These are phyloP conservation scores for Pipra filicauda DNA, from an alignment of 2,113 vertebrate genomes.

Conservation along the genomic window DNA sequence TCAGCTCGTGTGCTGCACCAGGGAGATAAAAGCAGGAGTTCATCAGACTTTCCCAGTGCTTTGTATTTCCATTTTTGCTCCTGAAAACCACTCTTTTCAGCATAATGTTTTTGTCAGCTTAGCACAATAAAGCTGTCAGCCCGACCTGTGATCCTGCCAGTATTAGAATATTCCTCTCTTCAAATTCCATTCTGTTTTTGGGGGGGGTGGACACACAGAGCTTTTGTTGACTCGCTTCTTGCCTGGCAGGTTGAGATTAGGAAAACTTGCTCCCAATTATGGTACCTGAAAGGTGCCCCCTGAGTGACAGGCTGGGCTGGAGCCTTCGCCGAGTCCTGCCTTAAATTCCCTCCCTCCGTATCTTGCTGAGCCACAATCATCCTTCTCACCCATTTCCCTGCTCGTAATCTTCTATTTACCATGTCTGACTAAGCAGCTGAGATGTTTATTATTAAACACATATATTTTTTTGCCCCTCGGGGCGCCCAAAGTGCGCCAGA, in stretches of 20 bases:
- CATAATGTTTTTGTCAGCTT: constrained; percentile 31
- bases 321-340: neutral
- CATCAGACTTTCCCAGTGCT: constrained; percentile 11
- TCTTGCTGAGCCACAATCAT: neutral
- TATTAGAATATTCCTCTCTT: neutral
- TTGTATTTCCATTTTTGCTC: constrained; percentile 9
- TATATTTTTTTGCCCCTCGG: neutral
- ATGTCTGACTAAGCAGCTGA: neutral
- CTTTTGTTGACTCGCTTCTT: constrained; percentile 42
- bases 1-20: neutral
- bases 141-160: constrained; percentile 22
- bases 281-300: constrained; percentile 20
- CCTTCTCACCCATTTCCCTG: neutral
- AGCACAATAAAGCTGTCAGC: constrained; percentile 59
- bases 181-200: constrained; percentile 2
- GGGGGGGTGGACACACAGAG: neutral
- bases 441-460: neutral
- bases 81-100: neutral
- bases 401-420: neutral
- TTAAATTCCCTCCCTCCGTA: neutral
- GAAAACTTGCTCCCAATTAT: constrained; percentile 57
- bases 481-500: neutral
- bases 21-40: constrained; percentile 55
- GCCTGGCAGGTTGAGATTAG: constrained; percentile 60
- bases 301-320: neutral